A percentile compares a stretch with the other conserved stretches of the same genome.
These are phyloP conservation scores for Equus przewalskii DNA, from an alignment of 2,113 vertebrate species.

Conservation along the genomic window DNA sequence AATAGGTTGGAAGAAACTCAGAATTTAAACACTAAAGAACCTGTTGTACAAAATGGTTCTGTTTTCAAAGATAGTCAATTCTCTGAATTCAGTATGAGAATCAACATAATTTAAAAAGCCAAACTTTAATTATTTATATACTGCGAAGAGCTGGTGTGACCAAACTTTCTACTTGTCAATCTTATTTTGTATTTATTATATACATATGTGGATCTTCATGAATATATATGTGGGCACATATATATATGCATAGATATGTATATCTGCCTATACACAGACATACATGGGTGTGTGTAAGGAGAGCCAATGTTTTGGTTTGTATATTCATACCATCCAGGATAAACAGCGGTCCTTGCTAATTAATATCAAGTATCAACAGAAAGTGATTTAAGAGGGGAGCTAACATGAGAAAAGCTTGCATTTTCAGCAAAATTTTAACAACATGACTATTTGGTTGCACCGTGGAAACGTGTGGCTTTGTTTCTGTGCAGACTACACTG, in stretches of 20 bases:
- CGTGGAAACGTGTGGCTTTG: background rate
- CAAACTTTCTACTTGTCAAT: background rate
- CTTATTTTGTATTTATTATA: slow-evolving; percentile 4
- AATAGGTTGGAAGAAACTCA: background rate
- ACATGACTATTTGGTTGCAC: background rate
- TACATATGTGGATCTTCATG: background rate
- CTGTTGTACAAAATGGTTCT: background rate
- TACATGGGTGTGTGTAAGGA: background rate
- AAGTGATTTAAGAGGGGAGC: background rate
- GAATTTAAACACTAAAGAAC: background rate
- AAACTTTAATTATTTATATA: slow-evolving; percentile 7
- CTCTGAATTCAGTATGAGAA: slow-evolving; percentile 24
- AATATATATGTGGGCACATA: background rate
- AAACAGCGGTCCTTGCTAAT: background rate
- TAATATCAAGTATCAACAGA: background rate
- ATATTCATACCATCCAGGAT: background rate
- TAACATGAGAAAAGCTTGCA: background rate
- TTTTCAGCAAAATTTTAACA: slow-evolving; percentile 9
- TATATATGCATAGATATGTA: background rate
- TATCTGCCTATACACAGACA: background rate
- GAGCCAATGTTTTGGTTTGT: background rate
- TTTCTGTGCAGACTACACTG: background rate
- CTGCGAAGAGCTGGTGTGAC: background rate
- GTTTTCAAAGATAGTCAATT: slow-evolving; percentile 38
- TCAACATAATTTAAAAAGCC: slow-evolving; percentile 39